These are phyloP conservation scores for Leiothrix lutea DNA, from an alignment of 2,113 vertebrate genomes.

Conservation along the genomic window DNA sequence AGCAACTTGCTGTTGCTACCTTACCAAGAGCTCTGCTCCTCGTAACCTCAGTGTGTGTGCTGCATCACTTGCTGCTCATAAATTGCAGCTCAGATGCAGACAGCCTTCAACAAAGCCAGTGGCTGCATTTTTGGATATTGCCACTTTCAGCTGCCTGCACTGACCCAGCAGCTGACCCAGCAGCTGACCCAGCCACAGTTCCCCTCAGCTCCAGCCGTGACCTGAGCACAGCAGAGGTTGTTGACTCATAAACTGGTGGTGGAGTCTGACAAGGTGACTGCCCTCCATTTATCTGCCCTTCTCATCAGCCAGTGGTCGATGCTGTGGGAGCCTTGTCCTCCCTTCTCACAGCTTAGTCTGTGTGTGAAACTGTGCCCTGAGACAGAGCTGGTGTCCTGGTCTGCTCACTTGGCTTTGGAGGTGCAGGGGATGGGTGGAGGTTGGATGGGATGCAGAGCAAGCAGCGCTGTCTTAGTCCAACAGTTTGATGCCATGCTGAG, in stretches of 20 bases:
- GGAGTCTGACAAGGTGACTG: neutral
- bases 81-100: neutral
- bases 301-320: neutral
- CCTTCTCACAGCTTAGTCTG: neutral
- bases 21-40: neutral
- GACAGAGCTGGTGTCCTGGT: neutral
- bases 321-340: neutral
- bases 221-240: neutral
- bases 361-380: neutral
- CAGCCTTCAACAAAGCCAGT: fast-evolving
- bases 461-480: neutral
- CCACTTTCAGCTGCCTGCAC: neutral
- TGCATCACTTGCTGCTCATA: neutral
- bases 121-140: neutral
- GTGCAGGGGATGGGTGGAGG: neutral
- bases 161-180: neutral
- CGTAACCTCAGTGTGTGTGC: fast-evolving
- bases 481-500: neutral
- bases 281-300: neutral
- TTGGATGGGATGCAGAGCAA: neutral
- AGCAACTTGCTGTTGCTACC: neutral
- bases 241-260: neutral
- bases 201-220: neutral
- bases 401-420: neutral
- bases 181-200: neutral